A percentile compares a stretch with the other conserved stretches of the same genome.
phyloP scores from a whole-genome alignment of 2,888 invertebrate genomes.

The Anarsia innoxiella region DNA sequence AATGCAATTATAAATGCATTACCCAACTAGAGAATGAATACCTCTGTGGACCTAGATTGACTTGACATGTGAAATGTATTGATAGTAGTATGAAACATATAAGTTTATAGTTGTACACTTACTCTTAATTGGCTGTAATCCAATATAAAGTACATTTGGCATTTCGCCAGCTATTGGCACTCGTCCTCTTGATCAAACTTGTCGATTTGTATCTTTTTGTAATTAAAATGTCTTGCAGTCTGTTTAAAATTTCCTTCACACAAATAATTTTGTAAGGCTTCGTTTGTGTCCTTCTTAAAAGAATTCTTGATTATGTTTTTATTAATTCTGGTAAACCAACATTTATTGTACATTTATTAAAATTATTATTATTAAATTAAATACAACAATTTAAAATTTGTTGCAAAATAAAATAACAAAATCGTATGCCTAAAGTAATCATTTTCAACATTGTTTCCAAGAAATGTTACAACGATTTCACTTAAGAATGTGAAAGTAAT shows the following conservation, averaged over 20 bases:
- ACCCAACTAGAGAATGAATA: conserved; percentile 45
- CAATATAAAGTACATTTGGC: conserved; percentile 73
- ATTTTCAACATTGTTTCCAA: no score
- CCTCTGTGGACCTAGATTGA: conserved; percentile 52
- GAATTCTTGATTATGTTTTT: no score
- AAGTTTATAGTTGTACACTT: conserved; percentile 48
- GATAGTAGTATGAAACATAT: conserved; percentile 46
- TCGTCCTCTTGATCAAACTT: conserved; percentile 65
- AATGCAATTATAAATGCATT: conserved; percentile 19
- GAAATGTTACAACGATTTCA: neutral
- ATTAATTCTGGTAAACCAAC: no score
- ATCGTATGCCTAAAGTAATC: no score
- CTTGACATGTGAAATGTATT: conserved; percentile 58
- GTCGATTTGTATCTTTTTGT: conserved; percentile 66
- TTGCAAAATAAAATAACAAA: no score
- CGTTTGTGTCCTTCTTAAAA: no score
- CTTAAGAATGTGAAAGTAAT: conserved; percentile 21
- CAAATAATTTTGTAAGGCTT: no score
- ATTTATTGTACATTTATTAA: no score
- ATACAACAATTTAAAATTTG: no score
- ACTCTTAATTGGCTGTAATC: conserved; percentile 74
- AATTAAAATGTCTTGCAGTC: conserved; percentile 38
- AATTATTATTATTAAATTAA: no score
- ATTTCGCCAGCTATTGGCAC: conserved; percentile 58
- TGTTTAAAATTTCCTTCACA: neutral